These are phyloP conservation scores for Bucorvus abyssinicus DNA, from an alignment of 2,797 vertebrate genomes.

Conservation along the genomic window DNA sequence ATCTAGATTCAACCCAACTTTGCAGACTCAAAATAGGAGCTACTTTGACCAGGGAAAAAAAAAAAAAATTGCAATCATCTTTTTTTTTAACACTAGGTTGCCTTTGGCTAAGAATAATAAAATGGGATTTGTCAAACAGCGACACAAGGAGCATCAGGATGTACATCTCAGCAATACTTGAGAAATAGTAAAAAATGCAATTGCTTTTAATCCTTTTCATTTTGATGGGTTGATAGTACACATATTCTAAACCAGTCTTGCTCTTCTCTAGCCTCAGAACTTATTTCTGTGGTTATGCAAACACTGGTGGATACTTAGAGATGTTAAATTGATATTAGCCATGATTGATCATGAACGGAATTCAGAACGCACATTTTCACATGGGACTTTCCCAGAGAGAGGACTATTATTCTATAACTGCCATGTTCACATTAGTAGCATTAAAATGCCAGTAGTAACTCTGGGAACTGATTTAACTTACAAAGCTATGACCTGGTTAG, in stretches of 20 bases:
- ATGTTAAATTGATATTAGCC: neutral
- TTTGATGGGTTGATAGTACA: neutral
- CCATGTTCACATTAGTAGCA: neutral
- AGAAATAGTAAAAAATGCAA: neutral
- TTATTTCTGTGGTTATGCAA: neutral
- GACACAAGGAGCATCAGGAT: fast-evolving
- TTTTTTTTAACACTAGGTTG: neutral
- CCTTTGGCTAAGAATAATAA: neutral
- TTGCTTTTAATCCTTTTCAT: neutral
- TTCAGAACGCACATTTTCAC: neutral
- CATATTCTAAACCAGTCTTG: neutral
- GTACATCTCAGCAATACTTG: neutral
- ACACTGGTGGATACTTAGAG: neutral
- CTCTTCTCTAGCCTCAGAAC: neutral
- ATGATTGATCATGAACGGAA: neutral
- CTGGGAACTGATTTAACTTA: neutral
- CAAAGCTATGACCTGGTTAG: neutral
- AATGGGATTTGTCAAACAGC: neutral
- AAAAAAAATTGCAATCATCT: neutral
- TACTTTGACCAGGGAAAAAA: neutral
- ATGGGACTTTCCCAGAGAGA: neutral
- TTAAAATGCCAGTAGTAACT: neutral
- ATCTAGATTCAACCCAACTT: neutral
- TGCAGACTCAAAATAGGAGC: neutral
- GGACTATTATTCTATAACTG: neutral